Conservation (phyloP, 92 coral and sea anemone species). For the Phymanthus crucifer region DNA sequence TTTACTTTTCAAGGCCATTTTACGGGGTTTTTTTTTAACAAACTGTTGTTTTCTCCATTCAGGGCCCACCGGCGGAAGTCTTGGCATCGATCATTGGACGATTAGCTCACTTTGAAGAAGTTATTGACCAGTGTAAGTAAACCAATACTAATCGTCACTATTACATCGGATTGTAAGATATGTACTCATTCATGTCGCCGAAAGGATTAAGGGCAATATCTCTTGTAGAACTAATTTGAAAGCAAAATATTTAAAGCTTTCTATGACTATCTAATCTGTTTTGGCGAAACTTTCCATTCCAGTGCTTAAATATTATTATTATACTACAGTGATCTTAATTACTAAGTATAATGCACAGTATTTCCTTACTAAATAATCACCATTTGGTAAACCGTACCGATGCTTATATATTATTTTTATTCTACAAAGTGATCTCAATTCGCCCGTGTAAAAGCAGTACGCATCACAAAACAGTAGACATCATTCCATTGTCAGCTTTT, state of each 20-base stretch:
- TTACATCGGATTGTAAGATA: slow-evolving; percentile 4
- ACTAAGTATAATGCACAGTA: too few species aligned
- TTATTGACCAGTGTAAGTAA: slow-evolving; percentile 33
- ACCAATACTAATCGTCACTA: not conserved
- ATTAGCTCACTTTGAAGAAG: slow-evolving; percentile 34
- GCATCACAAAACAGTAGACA: too few species aligned
- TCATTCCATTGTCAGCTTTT: too few species aligned
- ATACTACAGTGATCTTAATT: not conserved
- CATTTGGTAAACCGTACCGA: too few species aligned
- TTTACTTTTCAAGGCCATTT: not conserved
- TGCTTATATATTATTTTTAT: not conserved
- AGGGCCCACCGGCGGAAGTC: slow-evolving; percentile 41
- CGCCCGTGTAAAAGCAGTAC: too few species aligned
- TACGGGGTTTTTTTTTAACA: not conserved
- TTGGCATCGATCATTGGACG: slow-evolving; percentile 23
- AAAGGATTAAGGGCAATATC: not conserved
- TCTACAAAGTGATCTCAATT: not conserved
- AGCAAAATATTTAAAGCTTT: not conserved
- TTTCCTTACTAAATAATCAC: too few species aligned
- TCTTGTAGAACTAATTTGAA: not conserved
- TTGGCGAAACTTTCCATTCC: not conserved
- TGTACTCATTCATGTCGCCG: slow-evolving; percentile 20
- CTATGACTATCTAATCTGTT: not conserved
- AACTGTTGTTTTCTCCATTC: not conserved
- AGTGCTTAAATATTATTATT: not conserved